These are phyloP conservation scores for Corythoichthys haematopterus DNA, from an alignment of 2,113 vertebrate genomes.

Conservation along the genomic window DNA sequence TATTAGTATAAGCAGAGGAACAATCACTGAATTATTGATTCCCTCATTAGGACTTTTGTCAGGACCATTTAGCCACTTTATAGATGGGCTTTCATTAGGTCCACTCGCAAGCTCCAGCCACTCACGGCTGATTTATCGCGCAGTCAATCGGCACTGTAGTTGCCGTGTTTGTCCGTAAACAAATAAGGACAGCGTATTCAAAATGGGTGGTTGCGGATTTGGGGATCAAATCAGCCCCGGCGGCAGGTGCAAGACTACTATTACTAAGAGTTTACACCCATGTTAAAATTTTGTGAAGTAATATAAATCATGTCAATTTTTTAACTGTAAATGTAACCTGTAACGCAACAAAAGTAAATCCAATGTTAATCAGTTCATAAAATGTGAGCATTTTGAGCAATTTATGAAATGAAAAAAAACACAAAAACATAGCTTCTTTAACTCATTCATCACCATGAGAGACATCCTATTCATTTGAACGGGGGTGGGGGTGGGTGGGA, in stretches of 20 bases:
- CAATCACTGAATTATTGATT: constrained; percentile 93
- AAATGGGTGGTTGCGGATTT: constrained; percentile 22
- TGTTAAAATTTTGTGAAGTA: no score
- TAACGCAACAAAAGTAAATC: no score
- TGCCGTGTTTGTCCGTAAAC: constrained; percentile 45
- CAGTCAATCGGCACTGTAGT: constrained; percentile 65
- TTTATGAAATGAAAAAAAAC: no score
- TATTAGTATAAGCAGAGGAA: constrained; percentile 86
- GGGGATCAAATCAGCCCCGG: background rate
- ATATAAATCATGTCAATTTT: no score
- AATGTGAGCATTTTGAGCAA: no score
- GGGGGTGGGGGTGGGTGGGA: no score
- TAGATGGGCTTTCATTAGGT: constrained; percentile 86
- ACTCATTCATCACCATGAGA: no score
- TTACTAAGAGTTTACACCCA: no score
- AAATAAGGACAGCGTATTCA: constrained; percentile 54
- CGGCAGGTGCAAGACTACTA: background rate
- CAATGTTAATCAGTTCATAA: no score
- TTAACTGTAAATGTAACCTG: no score
- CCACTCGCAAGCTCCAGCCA: constrained; percentile 80
- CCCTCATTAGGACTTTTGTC: constrained; percentile 86
- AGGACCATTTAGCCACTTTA: constrained; percentile 92
- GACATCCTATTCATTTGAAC: no score
- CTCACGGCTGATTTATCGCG: constrained; percentile 87
- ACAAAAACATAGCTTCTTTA: no score